A percentile compares a stretch with the other conserved stretches of the same genome.
phyloP scores from a whole-genome alignment of 2,797 vertebrate genomes.

The Brachymystax lenok region DNA sequence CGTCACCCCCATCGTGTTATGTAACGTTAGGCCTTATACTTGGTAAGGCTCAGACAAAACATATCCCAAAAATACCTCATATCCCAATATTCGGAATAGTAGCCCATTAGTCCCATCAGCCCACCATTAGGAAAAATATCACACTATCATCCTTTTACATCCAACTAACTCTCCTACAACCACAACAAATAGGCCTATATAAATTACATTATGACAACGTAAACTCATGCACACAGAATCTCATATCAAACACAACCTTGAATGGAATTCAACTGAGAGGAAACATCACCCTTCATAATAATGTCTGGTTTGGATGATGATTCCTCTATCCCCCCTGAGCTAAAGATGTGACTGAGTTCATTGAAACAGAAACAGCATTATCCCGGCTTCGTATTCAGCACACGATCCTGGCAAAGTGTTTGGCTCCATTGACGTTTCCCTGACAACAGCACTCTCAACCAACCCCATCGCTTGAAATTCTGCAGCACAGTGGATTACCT shows the following conservation, averaged over 20 bases:
- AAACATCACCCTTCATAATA: not conserved
- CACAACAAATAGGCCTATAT: not conserved
- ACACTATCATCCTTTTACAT: not conserved
- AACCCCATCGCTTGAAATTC: constrained; percentile 2
- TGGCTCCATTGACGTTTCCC: constrained; percentile 21
- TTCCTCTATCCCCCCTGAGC: not conserved
- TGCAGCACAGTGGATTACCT: not conserved
- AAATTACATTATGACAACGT: not conserved
- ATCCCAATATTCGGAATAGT: no score
- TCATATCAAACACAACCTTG: not conserved
- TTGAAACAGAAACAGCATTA: not conserved
- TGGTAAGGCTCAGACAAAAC: no score
- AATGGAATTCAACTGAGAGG: not conserved
- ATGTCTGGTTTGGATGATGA: not conserved
- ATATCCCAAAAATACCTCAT: no score
- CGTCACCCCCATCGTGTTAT: no score
- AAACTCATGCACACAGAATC: not conserved
- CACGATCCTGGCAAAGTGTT: not conserved
- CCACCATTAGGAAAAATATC: no score
- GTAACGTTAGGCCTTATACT: not conserved
- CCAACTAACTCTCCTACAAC: not conserved
- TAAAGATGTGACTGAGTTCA: not conserved
- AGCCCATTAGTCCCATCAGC: no score
- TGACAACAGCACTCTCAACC: constrained; percentile 26
- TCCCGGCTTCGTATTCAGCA: not conserved